These are phyloP conservation scores for Lacerta bilineata DNA, from an alignment of 2,797 vertebrate species.

Conservation along the genomic window DNA sequence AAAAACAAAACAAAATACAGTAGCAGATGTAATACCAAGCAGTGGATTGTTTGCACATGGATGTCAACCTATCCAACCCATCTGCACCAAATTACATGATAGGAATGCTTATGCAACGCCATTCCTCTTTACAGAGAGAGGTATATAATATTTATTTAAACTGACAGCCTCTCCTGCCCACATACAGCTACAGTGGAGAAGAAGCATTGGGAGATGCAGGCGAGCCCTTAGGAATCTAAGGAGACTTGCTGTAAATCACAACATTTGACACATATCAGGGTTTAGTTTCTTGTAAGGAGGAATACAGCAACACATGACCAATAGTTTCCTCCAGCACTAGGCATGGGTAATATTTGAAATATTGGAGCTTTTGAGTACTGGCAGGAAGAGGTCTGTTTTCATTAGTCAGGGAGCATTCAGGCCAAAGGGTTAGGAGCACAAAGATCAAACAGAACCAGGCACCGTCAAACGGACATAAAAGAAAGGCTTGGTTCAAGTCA, in stretches of 20 bases:
- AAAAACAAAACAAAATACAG: neutral
- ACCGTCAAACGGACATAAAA: neutral
- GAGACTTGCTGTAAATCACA: neutral
- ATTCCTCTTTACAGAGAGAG: neutral
- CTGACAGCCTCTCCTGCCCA: too few relatives aligned
- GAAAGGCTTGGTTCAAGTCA: neutral
- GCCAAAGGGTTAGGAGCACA: neutral
- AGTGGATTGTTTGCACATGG: neutral
- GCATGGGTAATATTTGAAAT: neutral
- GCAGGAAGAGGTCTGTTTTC: neutral
- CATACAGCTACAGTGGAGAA: neutral
- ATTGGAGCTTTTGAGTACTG: neutral
- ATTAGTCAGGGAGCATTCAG: constrained; percentile 1
- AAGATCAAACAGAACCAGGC: neutral
- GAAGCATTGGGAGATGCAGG: neutral
- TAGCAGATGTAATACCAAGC: neutral
- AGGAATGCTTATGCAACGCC: neutral
- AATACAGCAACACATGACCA: neutral
- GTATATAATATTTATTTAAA: neutral
- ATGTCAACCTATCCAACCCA: neutral
- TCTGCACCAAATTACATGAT: neutral
- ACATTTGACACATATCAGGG: neutral
- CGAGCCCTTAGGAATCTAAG: neutral
- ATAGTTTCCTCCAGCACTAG: neutral
- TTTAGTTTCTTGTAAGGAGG: neutral